phyloP scores from a whole-genome alignment of 2,888 invertebrate genomes.

The Epicampocera succincta region DNA sequence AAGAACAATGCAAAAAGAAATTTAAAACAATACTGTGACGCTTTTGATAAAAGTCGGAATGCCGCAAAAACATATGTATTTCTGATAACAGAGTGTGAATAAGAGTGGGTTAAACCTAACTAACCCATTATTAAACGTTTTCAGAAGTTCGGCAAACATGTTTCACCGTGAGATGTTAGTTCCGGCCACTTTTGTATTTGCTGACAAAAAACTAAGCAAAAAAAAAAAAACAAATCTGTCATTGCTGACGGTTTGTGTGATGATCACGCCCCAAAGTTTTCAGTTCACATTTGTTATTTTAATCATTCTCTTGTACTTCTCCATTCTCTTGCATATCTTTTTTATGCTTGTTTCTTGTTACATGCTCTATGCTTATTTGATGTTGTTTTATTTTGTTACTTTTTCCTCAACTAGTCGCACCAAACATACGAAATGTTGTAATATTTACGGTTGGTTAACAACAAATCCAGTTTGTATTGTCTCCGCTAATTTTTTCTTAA shows the following conservation, averaged over 20 bases:
- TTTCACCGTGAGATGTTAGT: constrained; percentile 26
- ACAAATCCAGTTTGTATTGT: constrained; percentile 47
- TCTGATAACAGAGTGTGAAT: constrained; percentile 52
- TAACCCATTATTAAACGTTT: too few species aligned
- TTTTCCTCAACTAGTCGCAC: constrained; percentile 5
- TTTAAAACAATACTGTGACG: too few species aligned
- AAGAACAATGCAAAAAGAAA: constrained; percentile 24
- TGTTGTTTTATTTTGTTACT: constrained; percentile 28
- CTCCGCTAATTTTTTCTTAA: constrained; percentile 2
- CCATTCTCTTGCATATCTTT: constrained; percentile 56
- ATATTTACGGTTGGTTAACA: constrained; percentile 59
- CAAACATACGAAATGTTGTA: constrained; percentile 26
- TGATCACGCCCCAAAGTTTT: constrained; percentile 68
- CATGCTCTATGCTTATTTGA: constrained; percentile 38
- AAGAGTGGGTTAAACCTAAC: constrained; percentile 15
- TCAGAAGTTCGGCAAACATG: too few species aligned
- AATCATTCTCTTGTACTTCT: constrained; percentile 27
- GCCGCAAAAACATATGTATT: constrained; percentile 57
- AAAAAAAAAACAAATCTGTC: constrained; percentile 22
- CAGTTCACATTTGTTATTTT: constrained; percentile 50
- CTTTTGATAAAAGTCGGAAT: constrained; percentile 55
- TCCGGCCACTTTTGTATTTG: background rate
- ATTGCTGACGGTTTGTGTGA: constrained; percentile 55
- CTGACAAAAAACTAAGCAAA: background rate
- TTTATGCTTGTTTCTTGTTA: constrained; percentile 35